Evolutionary conservation across 2,113 vertebrate species (phyloP).

Genomic region (Notarius lentiginosus): DNA sequence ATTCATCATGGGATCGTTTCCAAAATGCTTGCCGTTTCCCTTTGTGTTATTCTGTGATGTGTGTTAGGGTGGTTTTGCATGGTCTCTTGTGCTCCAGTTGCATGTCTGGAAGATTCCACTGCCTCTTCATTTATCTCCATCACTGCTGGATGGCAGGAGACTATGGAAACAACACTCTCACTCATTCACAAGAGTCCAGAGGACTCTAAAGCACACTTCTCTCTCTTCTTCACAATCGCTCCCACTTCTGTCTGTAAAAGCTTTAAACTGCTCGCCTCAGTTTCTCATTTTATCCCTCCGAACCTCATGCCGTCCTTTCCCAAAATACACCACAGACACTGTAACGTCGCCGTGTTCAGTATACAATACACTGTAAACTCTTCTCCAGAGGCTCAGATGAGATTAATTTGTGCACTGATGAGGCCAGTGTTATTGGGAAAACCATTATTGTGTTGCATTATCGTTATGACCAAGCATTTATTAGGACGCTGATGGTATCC

Average conservation of each 20-base stretch:
- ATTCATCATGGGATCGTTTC: not conserved
- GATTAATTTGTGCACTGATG: conserved; percentile 40
- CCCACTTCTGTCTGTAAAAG: conserved; percentile 19
- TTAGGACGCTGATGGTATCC: conserved; percentile 58
- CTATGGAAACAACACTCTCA: conserved; percentile 33
- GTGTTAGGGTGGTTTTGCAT: not conserved
- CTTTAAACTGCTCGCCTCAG: not conserved
- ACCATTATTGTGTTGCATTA: conserved; percentile 63
- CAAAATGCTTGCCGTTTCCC: not conserved
- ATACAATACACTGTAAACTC: conserved; percentile 23
- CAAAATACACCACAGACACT: not conserved
- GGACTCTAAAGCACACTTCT: conserved; percentile 16
- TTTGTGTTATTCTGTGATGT: conserved; percentile 9
- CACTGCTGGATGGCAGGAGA: conserved; percentile 39
- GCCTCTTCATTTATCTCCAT: conserved; percentile 53
- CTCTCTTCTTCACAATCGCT: not conserved
- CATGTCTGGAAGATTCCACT: conserved; percentile 28
- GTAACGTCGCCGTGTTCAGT: not conserved
- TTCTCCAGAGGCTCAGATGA: conserved; percentile 16
- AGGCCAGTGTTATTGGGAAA: conserved; percentile 43
- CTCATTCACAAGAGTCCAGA: conserved; percentile 33
- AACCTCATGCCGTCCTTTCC: not conserved
- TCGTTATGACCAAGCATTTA: conserved; percentile 60
- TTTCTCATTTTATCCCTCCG: not conserved
- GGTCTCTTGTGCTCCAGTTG: conserved; percentile 14